Conservation (phyloP, 2,113 vertebrate genomes). For the Mus spicilegus region DNA sequence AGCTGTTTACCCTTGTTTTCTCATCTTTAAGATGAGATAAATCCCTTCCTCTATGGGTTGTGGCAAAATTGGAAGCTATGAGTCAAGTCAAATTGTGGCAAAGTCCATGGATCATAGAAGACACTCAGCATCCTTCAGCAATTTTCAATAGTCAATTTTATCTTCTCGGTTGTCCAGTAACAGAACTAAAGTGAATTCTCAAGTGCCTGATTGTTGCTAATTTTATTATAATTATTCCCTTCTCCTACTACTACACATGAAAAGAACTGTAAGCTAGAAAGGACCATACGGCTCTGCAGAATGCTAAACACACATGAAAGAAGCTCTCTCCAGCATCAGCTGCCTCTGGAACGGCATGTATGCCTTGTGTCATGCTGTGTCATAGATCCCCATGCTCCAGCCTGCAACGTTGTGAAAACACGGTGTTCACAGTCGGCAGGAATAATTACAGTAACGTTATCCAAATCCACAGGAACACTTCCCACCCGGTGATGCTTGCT, state of each 20-base stretch:
- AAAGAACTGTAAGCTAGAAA: not conserved
- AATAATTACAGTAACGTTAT: not conserved
- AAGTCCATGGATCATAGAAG: not conserved
- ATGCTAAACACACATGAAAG: not conserved
- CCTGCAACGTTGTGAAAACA: not conserved
- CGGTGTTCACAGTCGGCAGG: not conserved
- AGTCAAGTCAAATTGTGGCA: not conserved
- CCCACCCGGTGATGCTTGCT: not conserved
- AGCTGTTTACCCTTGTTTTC: not conserved
- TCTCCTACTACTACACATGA: not conserved
- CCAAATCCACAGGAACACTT: not conserved
- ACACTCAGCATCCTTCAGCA: not conserved
- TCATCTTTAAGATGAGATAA: not conserved
- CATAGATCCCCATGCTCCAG: not conserved
- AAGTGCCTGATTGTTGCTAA: not conserved
- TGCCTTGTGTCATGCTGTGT: not conserved
- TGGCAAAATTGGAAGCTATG: not conserved
- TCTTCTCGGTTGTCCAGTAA: not conserved
- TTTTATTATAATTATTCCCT: conserved; percentile 22
- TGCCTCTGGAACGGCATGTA: not conserved
- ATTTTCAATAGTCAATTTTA: not conserved
- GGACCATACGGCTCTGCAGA: not conserved
- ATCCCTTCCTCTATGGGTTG: not conserved
- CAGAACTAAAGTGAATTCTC: not conserved
- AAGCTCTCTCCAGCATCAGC: fast-evolving